Base-by-base conservation (phyloP, 2,888 invertebrate species). In the Drosophila histrio region DNA sequence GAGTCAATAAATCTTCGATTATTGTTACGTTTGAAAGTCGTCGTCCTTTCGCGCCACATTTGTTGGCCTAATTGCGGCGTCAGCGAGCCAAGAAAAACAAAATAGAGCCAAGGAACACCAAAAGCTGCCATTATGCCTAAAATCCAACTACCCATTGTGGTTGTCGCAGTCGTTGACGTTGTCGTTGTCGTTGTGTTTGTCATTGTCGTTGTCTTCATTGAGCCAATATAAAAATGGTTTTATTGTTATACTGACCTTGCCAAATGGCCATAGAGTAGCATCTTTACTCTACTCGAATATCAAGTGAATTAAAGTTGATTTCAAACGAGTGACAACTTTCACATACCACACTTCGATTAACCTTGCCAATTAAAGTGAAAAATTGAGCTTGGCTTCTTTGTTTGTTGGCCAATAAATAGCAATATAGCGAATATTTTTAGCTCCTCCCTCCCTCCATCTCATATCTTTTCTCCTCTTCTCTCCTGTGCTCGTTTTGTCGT, bases 351-450 rank as follows among this genome's bases (percentile, higher is more conserved):
- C 77, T 56, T 47, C 79, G 63, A 66, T 75, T 87, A 85, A 79
- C 81, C 87, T 72, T 82, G 81, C 83, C 86, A 82, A 87, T 83
- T 87, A 83, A 86, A 73, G 77, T 87, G 88, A 85, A 69, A 87
- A 71, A 79, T 71, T 71, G 79, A 64, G 59, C 53, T 53, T 36
- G 52, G 24, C 58, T 56, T 21, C 47, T 36, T 28, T 59, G 36
- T 69, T 49, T 24, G 15, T 8, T 24, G 41, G 52, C 54, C 86
- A 85, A 82, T 85, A 87, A 82, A 82, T 79, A 72, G 66, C 76
- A 49, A 65, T 54, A 64, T 49, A 61, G 46, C 56, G 53, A 61
- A 70, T 87, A 71, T 73, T 73, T 81, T 53, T 57, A 34, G 59
- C 5, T 11, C 0, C 11, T 2, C 17, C 3, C 9, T 1, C 13